Evolutionary conservation across 2,888 invertebrate genomes (phyloP).

Genomic region (Apodemia duryi): DNA sequence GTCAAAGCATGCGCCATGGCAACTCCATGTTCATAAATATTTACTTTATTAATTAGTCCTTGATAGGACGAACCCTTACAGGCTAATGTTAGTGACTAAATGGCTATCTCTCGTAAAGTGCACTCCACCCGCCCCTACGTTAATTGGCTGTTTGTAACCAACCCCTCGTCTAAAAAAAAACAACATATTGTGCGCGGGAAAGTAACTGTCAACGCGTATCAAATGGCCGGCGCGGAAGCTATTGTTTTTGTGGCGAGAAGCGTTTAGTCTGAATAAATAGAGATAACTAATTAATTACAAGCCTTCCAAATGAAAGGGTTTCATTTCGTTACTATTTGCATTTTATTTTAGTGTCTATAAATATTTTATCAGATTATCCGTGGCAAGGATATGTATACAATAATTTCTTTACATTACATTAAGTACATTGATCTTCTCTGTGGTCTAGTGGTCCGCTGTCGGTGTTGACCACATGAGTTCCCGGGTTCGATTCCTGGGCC

Average conservation of each 20-base stretch:
- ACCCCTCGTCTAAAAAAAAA: conserved; percentile 70
- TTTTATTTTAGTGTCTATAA: not conserved
- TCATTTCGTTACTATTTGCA: not conserved
- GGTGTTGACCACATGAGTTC: no score
- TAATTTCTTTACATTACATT: no score
- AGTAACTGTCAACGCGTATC: conserved; percentile 66
- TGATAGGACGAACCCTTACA: conserved; percentile 56
- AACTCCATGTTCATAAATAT: conserved; percentile 42
- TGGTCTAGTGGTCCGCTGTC: no score
- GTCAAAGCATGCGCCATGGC: conserved; percentile 61
- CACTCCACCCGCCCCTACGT: conserved; percentile 65
- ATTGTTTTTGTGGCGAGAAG: conserved; percentile 63
- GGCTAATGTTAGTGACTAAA: conserved; percentile 66
- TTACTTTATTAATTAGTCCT: conserved; percentile 31
- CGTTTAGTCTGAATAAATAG: conserved; percentile 44
- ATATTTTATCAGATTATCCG: no score
- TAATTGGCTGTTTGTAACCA: conserved; percentile 78
- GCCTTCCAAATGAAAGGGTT: not conserved
- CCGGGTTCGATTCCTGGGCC: no score
- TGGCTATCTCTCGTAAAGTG: conserved; percentile 65
- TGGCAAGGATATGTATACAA: no score
- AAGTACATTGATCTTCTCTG: no score
- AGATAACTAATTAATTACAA: conserved; percentile 6
- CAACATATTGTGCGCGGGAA: conserved; percentile 77
- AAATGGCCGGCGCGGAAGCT: conserved; percentile 49